Evolutionary conservation across 53 echinoderm and acorn worm genomes (phyloP).

Genomic region (Zoroaster sp.): DNA sequence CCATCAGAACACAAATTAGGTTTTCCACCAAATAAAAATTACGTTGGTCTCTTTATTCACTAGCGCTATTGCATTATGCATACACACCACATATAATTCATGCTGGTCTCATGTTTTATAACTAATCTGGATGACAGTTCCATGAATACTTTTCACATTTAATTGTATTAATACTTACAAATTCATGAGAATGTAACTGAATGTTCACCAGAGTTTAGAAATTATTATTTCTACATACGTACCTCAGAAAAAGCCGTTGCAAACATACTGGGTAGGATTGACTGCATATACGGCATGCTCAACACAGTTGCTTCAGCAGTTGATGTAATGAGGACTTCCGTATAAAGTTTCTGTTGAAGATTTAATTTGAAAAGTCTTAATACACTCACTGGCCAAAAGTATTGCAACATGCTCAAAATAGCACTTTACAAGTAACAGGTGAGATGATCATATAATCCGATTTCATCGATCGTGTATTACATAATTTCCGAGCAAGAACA

Average conservation of each 20-base stretch:
- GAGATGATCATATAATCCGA: background rate
- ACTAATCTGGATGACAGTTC: background rate
- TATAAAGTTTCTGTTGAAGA: background rate
- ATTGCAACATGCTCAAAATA: background rate
- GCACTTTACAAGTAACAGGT: background rate
- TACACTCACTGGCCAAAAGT: background rate
- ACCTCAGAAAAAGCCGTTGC: conserved; percentile 26
- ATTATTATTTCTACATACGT: background rate
- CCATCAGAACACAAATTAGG: too few relatives aligned
- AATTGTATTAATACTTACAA: background rate
- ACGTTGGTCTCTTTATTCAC: too few relatives aligned
- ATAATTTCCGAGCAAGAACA: too few relatives aligned
- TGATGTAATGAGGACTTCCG: conserved; percentile 8
- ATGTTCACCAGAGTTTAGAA: background rate
- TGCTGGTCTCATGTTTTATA: background rate
- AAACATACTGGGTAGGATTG: background rate
- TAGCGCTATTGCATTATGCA: too few relatives aligned
- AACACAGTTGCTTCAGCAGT: conserved; percentile 11
- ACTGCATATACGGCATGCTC: conserved; percentile 37
- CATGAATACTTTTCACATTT: background rate
- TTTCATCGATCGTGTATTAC: background rate
- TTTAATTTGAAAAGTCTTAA: background rate
- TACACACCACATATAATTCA: background rate
- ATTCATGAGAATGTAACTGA: too few relatives aligned
- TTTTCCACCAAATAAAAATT: too few relatives aligned